phyloP scores from a whole-genome alignment of 2,888 invertebrate species.

The Oxyscelio sp. region DNA sequence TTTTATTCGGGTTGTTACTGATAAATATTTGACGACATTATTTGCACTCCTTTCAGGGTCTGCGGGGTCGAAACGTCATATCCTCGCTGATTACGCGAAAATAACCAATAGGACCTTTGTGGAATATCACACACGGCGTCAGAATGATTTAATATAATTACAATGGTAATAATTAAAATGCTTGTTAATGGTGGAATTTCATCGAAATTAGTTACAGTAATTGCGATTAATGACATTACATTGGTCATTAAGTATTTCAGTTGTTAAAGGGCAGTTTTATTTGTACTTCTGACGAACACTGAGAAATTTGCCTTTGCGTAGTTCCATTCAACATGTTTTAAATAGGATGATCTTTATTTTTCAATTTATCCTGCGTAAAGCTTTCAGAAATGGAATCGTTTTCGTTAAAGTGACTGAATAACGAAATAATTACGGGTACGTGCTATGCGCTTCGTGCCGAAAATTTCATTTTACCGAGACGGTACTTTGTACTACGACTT shows the following conservation, averaged over 20 bases:
- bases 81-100: constrained; percentile 17
- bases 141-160: not conserved
- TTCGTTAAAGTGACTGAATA: constrained; percentile 7
- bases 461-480: constrained; percentile 5
- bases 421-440: constrained; percentile 5
- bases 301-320: too few species aligned
- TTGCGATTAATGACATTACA: constrained; percentile 2
- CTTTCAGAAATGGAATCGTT: not conserved
- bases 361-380: not conserved
- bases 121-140: not conserved
- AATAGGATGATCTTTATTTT: not conserved
- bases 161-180: not conserved
- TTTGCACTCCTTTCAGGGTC: constrained; percentile 6
- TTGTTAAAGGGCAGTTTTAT: too few species aligned
- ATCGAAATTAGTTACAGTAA: not conserved
- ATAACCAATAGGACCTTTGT: constrained; percentile 11
- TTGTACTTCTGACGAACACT: too few species aligned
- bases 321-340: too few species aligned
- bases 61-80: not conserved
- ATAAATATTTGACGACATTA: constrained; percentile 39
- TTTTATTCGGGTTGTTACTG: constrained; percentile 12
- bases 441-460: not conserved
- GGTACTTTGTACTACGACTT: too few species aligned
- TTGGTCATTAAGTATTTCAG: not conserved
- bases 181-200: too few species aligned